These are phyloP conservation scores for Eonycteris spelaea DNA, from an alignment of 2,113 vertebrate genomes.

Conservation along the genomic window DNA sequence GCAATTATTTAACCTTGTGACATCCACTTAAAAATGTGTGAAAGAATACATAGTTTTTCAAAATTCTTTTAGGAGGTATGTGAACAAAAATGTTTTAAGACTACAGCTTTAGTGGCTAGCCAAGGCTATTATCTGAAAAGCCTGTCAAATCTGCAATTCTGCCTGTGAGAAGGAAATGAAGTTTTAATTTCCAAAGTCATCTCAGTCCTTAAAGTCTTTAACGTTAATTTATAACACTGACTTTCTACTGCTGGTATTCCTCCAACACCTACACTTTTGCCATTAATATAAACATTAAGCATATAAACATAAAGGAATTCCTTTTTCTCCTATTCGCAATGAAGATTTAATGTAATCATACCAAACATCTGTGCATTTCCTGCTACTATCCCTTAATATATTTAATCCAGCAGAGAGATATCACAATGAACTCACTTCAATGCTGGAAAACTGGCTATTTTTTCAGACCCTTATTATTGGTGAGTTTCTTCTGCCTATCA, in stretches of 20 bases:
- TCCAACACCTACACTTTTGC: background rate
- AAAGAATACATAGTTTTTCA: background rate
- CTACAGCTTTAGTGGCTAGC: background rate
- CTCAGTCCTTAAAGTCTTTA: background rate
- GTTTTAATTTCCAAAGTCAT: background rate
- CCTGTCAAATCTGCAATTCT: background rate
- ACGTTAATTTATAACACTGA: background rate
- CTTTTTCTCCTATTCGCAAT: conserved; percentile 24
- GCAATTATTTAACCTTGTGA: conserved; percentile 5
- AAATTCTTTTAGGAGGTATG: conserved; percentile 12
- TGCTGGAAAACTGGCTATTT: background rate
- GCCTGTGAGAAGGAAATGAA: background rate
- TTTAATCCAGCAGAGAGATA: conserved; percentile 13
- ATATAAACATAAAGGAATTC: background rate
- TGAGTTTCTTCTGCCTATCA: background rate
- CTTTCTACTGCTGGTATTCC: background rate
- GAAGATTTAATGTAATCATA: conserved; percentile 41
- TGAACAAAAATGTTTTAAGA: conserved; percentile 31
- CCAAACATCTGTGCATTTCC: background rate
- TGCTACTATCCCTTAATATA: background rate
- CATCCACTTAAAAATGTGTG: conserved; percentile 15
- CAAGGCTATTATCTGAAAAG: background rate
- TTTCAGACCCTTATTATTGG: background rate
- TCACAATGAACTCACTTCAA: background rate
- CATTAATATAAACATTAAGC: conserved; percentile 16